Evolutionary conservation across 2,888 invertebrate genomes (phyloP).

Genomic region (Mactromeris polynyma): DNA sequence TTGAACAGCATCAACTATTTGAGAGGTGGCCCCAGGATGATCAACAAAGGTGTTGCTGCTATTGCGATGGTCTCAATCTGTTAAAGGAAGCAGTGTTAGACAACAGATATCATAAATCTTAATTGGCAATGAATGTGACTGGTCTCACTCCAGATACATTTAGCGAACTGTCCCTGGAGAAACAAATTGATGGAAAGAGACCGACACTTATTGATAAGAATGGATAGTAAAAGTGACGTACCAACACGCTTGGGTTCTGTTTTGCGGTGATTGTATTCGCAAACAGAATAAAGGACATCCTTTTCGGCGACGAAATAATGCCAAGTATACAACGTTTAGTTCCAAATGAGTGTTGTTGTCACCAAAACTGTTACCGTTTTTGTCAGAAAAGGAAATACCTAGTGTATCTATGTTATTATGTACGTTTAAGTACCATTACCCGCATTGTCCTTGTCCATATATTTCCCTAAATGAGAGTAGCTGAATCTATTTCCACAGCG

Average conservation of each 20-base stretch:
- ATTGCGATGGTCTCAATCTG: neutral
- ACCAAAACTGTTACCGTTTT: neutral
- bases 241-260: slow-evolving; percentile 34
- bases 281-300: neutral
- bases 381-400: neutral
- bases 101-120: slow-evolving; percentile 45
- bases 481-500: neutral
- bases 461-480: no score
- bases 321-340: neutral
- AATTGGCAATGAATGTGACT: slow-evolving; percentile 42
- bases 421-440: neutral
- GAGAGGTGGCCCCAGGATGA: neutral
- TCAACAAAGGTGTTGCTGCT: neutral
- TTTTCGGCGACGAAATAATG: slow-evolving; percentile 7
- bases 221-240: slow-evolving; percentile 46
- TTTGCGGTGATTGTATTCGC: neutral
- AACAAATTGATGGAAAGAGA: slow-evolving; percentile 44
- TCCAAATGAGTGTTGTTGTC: neutral
- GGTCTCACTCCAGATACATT: slow-evolving; percentile 46
- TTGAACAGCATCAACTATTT: neutral
- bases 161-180: slow-evolving; percentile 50
- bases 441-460: neutral
- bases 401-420: neutral
- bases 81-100: slow-evolving; percentile 27
- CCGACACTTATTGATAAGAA: slow-evolving; percentile 65